Evolutionary conservation across 2,797 vertebrate genomes (phyloP), one percentile per base, ranked within the genome.

Genomic region (Ciconia nigra): DNA sequence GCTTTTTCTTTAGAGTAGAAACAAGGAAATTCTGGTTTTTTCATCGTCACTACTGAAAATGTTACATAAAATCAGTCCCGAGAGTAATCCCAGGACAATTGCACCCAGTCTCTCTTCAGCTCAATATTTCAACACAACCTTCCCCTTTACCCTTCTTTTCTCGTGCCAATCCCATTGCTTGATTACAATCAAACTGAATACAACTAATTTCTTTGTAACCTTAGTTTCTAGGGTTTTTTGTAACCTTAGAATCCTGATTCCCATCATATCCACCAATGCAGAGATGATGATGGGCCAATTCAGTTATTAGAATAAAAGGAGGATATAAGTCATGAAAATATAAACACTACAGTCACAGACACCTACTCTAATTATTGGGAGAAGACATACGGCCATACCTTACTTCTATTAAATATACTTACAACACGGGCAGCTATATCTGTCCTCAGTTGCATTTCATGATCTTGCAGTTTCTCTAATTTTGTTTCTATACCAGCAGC

Each of bases 351-450:
- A 74, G 52, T 69, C 62, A 87, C 29, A 71, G 46, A 55, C 21
- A 77, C 3, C 33, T 59, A 13, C 90, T 29, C 29, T 33, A 74
- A 74, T 72, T 59, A 59, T 5, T 71, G 49, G 72, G 85, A 71
- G 84, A 71, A 86, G 46, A 79, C 13, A 31, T 5, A 71, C 15
- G 25, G 47, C 63, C 54, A 24, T 18, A 51, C 2, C 37, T 93
- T 65, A 80, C 9, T 52, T 63, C 41, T 41, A 91, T 28, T 88
- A 86, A 86, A 74, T n/a, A 72, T 96, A 94, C 98, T 98, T 98
- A 99, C 99, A 97, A 97, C 98, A 52, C 95, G 98, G 39, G 97
- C 95, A 89, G 98, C 97, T 97, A 99, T 98, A 85, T 98, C 97
- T 61, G 86, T 55, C 61, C 98, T 96, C 87, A 99, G 93, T 18